Base-by-base conservation (phyloP, 1,140 invertebrate species). In the Drosophila sucinea region DNA sequence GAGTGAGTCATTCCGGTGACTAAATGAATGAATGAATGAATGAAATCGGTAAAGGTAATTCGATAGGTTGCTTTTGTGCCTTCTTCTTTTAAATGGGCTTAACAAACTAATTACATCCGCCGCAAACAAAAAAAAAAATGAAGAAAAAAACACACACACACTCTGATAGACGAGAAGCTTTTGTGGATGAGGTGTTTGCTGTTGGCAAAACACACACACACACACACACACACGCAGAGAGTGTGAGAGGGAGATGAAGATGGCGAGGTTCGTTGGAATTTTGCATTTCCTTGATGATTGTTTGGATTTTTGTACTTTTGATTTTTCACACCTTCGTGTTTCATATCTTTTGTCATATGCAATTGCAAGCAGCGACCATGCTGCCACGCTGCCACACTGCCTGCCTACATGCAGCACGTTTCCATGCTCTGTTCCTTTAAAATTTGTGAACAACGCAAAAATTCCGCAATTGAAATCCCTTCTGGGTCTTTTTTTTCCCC, bases 71-170 rank as follows among this genome's bases (percentile, higher is more conserved):
- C 44, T 51, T 51, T 27, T 51, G 44, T 51, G 41, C 33, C 57
- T 74, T 77, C 62, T 70, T 60, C 10, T 23, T 62, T 61, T 72
- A 51, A 51, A 73, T 66, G 65, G 76, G 79, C 79, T 83, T 89
- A 89, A 80, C 80, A 51, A 87, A 89, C 84, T 87, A 87, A 87
- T 87, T 87, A 87, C 84, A 89, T 89, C 84, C 80, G 75, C 56
- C 60, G 41, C 30, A 29, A 40, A 8, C 11, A 27, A 7, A 38
- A 38, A 38, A 7, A 38, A 38, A 38, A 38, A 38, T 10, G 8
- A 11, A 38, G 11, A 2, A 11, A 38, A n/a, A 11, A 38, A 38
- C 11, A 10, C 10, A 38, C 10, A 38, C 10, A 38, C 10, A 38
- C 41, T 64, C 44, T 51, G 44, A 27, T 11, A 54, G 44, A 33